phyloP scores from a whole-genome alignment of 2,113 vertebrate genomes.

The Hypomesus transpacificus region DNA sequence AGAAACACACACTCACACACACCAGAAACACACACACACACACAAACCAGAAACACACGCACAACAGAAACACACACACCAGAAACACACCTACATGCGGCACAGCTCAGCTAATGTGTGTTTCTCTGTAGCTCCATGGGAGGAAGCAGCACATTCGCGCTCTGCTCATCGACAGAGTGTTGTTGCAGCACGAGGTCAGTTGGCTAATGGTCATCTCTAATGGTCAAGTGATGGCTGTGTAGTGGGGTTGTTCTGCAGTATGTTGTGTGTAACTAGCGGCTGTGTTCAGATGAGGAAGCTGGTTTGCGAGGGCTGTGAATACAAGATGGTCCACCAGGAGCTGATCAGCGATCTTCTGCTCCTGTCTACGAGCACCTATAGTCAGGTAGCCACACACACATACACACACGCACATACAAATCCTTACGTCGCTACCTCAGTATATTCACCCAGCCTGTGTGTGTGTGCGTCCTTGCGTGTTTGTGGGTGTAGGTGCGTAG shows the following conservation, averaged over 20 bases:
- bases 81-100: no score
- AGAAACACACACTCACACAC: no score
- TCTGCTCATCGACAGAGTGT: constrained; percentile 90
- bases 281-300: constrained; percentile 83
- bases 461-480: neutral
- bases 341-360: constrained; percentile 89
- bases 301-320: constrained; percentile 90
- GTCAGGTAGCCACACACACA: constrained; percentile 72
- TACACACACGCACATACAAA: neutral
- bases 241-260: neutral
- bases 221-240: neutral
- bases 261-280: constrained; percentile 10
- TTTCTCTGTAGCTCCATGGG: constrained; percentile 82
- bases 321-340: constrained; percentile 88
- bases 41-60: no score
- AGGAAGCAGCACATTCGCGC: constrained; percentile 94
- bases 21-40: neutral
- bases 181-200: constrained; percentile 93
- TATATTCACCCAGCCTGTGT: neutral
- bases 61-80: no score
- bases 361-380: constrained; percentile 93
- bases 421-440: no score
- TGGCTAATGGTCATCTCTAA: neutral
- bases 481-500: constrained; percentile 81
- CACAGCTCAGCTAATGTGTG: neutral